A percentile compares a stretch with the other conserved stretches of the same genome.
Conservation (phyloP, 1,140 invertebrate species). For the Pseudomyrmex gracilis region DNA sequence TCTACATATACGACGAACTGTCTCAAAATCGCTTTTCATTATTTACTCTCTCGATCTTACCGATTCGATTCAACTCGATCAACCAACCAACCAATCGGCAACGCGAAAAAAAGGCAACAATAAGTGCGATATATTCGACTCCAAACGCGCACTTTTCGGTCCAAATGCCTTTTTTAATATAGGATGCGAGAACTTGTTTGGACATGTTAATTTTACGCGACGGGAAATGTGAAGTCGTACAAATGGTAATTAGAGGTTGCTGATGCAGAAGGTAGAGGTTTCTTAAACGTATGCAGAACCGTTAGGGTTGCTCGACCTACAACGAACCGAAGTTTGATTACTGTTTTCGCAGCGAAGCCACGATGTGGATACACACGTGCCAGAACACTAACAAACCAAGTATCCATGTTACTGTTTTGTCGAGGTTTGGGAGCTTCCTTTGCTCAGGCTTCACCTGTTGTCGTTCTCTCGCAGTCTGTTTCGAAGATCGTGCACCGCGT, state of each 20-base stretch:
- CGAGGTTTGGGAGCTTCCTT: constrained; percentile 22
- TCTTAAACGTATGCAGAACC: constrained; percentile 49
- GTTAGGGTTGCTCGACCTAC: constrained; percentile 56
- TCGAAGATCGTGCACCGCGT: not conserved
- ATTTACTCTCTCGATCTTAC: too few relatives aligned
- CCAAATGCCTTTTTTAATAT: too few relatives aligned
- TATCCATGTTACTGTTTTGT: constrained; percentile 34
- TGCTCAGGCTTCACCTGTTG: constrained; percentile 21
- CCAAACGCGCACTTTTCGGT: too few relatives aligned
- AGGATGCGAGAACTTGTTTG: not conserved
- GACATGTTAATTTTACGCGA: not conserved
- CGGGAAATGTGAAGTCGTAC: constrained; percentile 1
- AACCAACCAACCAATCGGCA: too few relatives aligned
- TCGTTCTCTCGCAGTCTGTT: not conserved
- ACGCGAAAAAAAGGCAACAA: too few relatives aligned
- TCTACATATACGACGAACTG: too few relatives aligned
- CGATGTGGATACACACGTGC: constrained; percentile 48
- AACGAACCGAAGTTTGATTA: constrained; percentile 69
- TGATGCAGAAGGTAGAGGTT: constrained; percentile 56
- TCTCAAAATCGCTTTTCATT: too few relatives aligned
- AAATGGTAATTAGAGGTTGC: constrained; percentile 62
- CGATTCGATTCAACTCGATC: too few relatives aligned
- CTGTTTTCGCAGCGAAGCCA: constrained; percentile 64
- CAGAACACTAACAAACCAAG: constrained; percentile 48
- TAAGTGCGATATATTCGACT: too few relatives aligned